Conservation (phyloP, 2,113 vertebrate genomes). For the Pseudorhombus dupliciocellatus region DNA sequence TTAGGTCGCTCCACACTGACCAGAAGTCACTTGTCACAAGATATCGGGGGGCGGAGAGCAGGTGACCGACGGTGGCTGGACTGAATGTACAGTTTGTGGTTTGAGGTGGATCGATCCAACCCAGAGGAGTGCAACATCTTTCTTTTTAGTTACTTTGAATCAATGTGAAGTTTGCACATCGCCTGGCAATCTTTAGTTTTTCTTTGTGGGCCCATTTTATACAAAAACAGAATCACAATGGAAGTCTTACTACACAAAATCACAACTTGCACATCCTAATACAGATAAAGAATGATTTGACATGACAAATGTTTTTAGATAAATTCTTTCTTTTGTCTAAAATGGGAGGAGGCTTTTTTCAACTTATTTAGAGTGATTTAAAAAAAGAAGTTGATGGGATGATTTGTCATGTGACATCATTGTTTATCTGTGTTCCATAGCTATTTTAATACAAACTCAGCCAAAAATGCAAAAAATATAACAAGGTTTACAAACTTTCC, state of each 20-base stretch:
- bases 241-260: slow-evolving; percentile 45
- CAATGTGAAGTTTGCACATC: slow-evolving; percentile 44
- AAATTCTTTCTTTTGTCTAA: slow-evolving; percentile 57
- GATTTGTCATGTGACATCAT: slow-evolving; percentile 56
- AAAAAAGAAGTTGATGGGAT: slow-evolving; percentile 25
- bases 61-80: slow-evolving; percentile 34
- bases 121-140: slow-evolving; percentile 47
- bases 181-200: slow-evolving; percentile 34
- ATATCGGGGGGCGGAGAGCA: slow-evolving; percentile 39
- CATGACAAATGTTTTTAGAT: slow-evolving; percentile 46
- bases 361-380: slow-evolving; percentile 45
- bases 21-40: slow-evolving; percentile 48
- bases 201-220: slow-evolving; percentile 58
- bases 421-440: slow-evolving; percentile 69
- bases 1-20: slow-evolving; percentile 48
- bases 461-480: slow-evolving; percentile 73
- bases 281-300: slow-evolving; percentile 62
- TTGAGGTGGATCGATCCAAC: slow-evolving; percentile 36
- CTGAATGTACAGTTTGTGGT: slow-evolving; percentile 46
- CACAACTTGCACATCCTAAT: slow-evolving; percentile 43
- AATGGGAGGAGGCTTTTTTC: slow-evolving; percentile 36
- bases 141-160: slow-evolving; percentile 44
- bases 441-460: slow-evolving; percentile 73
- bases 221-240: slow-evolving; percentile 37
- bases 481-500: slow-evolving; percentile 69